phyloP scores from a whole-genome alignment of 2,888 invertebrate genomes.

The Pristionchus maxplancki region DNA sequence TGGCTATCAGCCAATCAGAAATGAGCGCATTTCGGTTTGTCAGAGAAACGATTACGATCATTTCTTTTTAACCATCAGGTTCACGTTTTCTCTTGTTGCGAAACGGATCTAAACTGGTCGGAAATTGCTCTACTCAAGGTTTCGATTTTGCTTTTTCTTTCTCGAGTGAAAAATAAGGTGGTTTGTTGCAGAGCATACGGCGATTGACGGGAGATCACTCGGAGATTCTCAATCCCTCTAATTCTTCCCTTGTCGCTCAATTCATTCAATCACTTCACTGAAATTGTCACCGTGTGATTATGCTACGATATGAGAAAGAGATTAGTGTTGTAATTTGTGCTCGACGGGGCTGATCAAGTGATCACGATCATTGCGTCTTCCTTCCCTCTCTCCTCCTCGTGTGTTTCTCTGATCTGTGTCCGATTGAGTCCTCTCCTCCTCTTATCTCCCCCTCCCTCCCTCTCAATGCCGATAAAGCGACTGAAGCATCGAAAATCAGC shows the following conservation, averaged over 20 bases:
- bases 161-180: background rate
- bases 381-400: background rate
- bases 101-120: constrained; percentile 62
- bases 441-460: background rate
- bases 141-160: constrained; percentile 11
- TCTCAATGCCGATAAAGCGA: background rate
- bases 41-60: background rate
- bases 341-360: background rate
- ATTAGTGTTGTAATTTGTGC: background rate
- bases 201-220: constrained; percentile 27
- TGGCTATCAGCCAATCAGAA: constrained; percentile 1
- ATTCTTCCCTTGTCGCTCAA: background rate
- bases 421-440: background rate
- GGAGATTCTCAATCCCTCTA: background rate
- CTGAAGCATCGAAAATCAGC: constrained; percentile 13
- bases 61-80: constrained; percentile 3
- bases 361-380: background rate
- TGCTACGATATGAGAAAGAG: background rate
- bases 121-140: constrained; percentile 1
- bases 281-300: background rate
- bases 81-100: constrained; percentile 59
- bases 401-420: constrained; percentile 21
- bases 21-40: constrained; percentile 1
- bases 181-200: constrained; percentile 19
- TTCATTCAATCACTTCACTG: background rate